Evolutionary conservation across 2,113 vertebrate genomes (phyloP), one percentile per base, ranked within the genome.

Genomic region (Sardina pilchardus): DNA sequence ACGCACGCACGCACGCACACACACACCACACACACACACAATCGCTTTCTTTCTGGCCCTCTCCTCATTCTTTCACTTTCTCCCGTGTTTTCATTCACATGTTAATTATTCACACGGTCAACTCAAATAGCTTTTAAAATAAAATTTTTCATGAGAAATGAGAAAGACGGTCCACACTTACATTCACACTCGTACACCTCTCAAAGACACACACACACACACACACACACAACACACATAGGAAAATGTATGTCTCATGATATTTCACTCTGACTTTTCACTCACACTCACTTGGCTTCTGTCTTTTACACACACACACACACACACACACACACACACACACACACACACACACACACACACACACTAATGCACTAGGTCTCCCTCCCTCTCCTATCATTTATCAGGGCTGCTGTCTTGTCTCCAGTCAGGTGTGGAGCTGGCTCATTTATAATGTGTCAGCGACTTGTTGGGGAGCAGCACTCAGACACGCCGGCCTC

Each of bases 391-490:
- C 26, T 34, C 63, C 12, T 78, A 34, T 75, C 67, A 75, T 75
- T 36, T 78, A 78, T 78, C 30, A 39, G 30, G 0, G 1, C 71
- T 78, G 30, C 30, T 78, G 71, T 78, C 71, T 78, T 78, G 71
- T 78, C 71, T 36, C 10, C 71, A 78, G 71, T 78, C 71, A 78
- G 34, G 71, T 78, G 71, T 78, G 71, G 34, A 78, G 71, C 71
- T 36, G 71, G 71, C 26, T 34, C 26, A 78, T 78, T 34, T 78
- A 34, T 36, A 78, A 78, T 14, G 12, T 78, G 71, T 78, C 71
- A 78, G 26, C 14, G 34, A 78, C 30, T 4, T 34, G 71, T 78
- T 78, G 30, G 24, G 0, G 30, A 36, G 16, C 30, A 78, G 71
- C 26, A 34, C 71, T 78, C 71, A 36, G 71, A 12, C 30, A 12